Percentiles rank a stretch among this genome's conserved stretches.
phyloP scores from a whole-genome alignment of 2,888 invertebrate genomes.

The Sesamia inferens region DNA sequence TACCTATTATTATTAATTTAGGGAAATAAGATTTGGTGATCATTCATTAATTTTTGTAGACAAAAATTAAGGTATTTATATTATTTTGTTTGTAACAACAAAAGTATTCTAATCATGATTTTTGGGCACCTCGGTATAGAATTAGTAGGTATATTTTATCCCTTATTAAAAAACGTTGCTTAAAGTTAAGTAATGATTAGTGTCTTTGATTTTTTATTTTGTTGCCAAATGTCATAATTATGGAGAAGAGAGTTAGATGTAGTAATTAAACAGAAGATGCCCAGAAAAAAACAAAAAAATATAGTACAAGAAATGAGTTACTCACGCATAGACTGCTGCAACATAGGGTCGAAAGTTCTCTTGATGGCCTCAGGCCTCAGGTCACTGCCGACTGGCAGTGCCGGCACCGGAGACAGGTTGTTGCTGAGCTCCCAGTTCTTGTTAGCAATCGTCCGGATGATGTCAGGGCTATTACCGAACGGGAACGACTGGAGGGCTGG shows the following conservation, averaged over 20 bases:
- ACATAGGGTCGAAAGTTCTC: conserved; percentile 84
- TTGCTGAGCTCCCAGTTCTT: conserved; percentile 87
- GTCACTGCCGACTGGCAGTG: conserved; percentile 78
- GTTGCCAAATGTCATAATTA: neutral
- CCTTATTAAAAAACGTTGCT: too few relatives aligned
- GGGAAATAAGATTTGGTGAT: too few relatives aligned
- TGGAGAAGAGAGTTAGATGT: neutral
- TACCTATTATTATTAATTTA: too few relatives aligned
- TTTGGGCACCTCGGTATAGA: too few relatives aligned
- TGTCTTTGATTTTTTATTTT: too few relatives aligned
- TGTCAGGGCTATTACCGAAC: conserved; percentile 83
- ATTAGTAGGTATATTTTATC: too few relatives aligned
- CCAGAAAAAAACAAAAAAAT: neutral
- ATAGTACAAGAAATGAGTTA: conserved; percentile 15
- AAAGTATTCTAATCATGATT: too few relatives aligned
- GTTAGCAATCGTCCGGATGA: conserved; percentile 80
- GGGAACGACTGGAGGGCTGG: conserved; percentile 82
- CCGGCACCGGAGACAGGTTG: conserved; percentile 78
- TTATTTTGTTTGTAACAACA: too few relatives aligned
- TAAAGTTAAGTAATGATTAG: too few relatives aligned
- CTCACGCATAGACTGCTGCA: conserved; percentile 86
- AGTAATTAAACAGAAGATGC: neutral
- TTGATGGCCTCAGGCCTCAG: conserved; percentile 83
- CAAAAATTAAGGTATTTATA: too few relatives aligned
- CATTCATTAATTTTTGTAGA: too few relatives aligned